Conservation (phyloP, 2,888 invertebrate species). For the Schrankia costaestrigalis region DNA sequence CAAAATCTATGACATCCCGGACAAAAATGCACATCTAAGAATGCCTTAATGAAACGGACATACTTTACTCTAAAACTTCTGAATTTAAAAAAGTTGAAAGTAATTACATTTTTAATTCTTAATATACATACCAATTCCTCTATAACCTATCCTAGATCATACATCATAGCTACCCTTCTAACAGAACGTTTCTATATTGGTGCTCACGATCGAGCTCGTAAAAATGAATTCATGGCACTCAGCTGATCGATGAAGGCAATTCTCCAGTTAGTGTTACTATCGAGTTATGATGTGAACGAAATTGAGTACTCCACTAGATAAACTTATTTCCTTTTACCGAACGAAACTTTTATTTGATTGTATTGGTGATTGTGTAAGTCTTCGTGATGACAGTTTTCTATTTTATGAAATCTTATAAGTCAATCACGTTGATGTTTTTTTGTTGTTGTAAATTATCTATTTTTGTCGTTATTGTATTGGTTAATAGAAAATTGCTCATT, state of each 20-base stretch:
- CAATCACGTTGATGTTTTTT: too few relatives aligned
- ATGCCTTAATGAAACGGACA: too few relatives aligned
- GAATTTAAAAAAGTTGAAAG: too few relatives aligned
- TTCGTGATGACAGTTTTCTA: too few relatives aligned
- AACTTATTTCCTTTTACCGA: conserved; percentile 12
- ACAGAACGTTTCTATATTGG: conserved; percentile 44
- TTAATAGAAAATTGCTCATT: too few relatives aligned
- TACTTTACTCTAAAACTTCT: too few relatives aligned
- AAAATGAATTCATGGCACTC: conserved; percentile 27
- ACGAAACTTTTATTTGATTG: background rate
- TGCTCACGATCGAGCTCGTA: conserved; percentile 34
- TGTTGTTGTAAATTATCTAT: too few relatives aligned
- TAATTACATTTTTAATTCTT: too few relatives aligned
- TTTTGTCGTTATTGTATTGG: too few relatives aligned
- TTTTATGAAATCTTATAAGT: too few relatives aligned
- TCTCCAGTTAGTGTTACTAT: conserved; percentile 23
- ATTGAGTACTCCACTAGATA: conserved; percentile 13
- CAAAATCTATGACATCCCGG: too few relatives aligned
- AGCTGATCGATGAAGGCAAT: conserved; percentile 38
- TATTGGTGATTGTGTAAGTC: background rate
- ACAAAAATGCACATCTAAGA: too few relatives aligned
- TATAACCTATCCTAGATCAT: conserved; percentile 13
- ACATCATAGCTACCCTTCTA: conserved; percentile 28
- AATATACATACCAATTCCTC: conserved; percentile 6
- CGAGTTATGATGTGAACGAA: conserved; percentile 17